These are phyloP conservation scores for Timandra comae DNA, from an alignment of 2,888 invertebrate genomes.

Conservation along the genomic window DNA sequence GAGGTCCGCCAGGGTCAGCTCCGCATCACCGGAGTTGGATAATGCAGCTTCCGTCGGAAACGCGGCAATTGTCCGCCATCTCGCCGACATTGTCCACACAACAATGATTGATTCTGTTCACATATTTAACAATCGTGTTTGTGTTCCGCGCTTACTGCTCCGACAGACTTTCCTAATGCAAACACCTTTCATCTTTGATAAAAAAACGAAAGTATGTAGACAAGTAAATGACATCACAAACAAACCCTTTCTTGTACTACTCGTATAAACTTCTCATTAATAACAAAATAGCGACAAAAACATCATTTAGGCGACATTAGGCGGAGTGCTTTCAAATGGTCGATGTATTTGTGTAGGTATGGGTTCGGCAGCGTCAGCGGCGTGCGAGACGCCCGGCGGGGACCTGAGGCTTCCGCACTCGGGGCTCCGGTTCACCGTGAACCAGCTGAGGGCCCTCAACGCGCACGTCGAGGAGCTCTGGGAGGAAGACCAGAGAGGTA, in stretches of 20 bases:
- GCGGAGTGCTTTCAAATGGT: too few relatives aligned
- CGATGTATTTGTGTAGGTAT: too few relatives aligned
- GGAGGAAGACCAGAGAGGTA: conserved; percentile 63
- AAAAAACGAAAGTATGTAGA: too few relatives aligned
- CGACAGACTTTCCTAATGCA: too few relatives aligned
- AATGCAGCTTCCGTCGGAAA: conserved; percentile 60
- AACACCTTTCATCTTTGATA: too few relatives aligned
- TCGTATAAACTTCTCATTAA: too few relatives aligned
- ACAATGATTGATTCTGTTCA: neutral
- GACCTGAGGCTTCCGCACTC: conserved; percentile 58
- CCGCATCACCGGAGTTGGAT: conserved; percentile 15
- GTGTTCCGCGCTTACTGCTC: conserved; percentile 1
- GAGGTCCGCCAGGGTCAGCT: conserved; percentile 7
- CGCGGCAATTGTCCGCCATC: conserved; percentile 44
- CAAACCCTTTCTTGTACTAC: too few relatives aligned
- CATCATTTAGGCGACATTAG: too few relatives aligned
- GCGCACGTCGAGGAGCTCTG: conserved; percentile 50
- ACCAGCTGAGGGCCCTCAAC: conserved; percentile 59
- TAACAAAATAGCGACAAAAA: too few relatives aligned
- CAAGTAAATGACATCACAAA: too few relatives aligned
- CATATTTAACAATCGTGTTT: conserved; percentile 8
- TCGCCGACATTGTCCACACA: conserved; percentile 1
- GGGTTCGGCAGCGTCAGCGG: conserved; percentile 59
- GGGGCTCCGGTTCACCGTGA: conserved; percentile 50
- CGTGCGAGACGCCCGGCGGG: conserved; percentile 52